Base-by-base conservation (phyloP, 2,797 vertebrate species). In the Sylvia borin region DNA sequence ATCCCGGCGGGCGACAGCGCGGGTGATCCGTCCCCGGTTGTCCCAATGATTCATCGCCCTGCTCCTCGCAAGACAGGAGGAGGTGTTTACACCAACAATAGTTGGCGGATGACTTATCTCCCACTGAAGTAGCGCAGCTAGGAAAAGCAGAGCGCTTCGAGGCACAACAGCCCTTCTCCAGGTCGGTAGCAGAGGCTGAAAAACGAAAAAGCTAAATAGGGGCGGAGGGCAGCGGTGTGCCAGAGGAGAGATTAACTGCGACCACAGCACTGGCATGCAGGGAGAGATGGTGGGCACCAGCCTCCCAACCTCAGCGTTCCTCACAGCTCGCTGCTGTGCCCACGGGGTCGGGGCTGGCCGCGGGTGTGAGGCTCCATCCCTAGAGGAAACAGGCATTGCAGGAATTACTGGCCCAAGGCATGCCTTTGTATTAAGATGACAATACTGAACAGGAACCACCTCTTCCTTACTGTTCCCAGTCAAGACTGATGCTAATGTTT, bases 1-100 rank as follows among this genome's bases (percentile, higher is more conserved):
- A 22, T 29, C 8, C 67, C 3, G 79, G 47, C 57, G 21, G 38
- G 4, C 29, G 38, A 5, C 32, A 12, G 31, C 36, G 14, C 13
- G 1, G 2, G 1, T 0, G 7, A 36, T 17, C 70, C n/a, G 0
- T 2, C 10, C 51, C 21, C 14, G 1, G 13, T 0, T 21, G 67
- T 43, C 8, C 0, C 22, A 4, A 1, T 1, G 1, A 7, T 34
- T 62, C 40, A 16, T 8, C 6, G 10, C 11, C 80, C 61, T 10
- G 34, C 34, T 45, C 36, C 70, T 31, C 12, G 58, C 29, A 29
- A 18, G 54, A 25, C 4, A 16, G 11, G 9, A 50, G 22, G 32
- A 67, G 20, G 27, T 16, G 38, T 66, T 90, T 7, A 5, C 32
- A 10, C 17, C 16, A 7, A 19, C 11, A 29, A 31, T 0, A 34